Conservation (phyloP, 2,888 invertebrate genomes). For the Heliconius ethilla region DNA sequence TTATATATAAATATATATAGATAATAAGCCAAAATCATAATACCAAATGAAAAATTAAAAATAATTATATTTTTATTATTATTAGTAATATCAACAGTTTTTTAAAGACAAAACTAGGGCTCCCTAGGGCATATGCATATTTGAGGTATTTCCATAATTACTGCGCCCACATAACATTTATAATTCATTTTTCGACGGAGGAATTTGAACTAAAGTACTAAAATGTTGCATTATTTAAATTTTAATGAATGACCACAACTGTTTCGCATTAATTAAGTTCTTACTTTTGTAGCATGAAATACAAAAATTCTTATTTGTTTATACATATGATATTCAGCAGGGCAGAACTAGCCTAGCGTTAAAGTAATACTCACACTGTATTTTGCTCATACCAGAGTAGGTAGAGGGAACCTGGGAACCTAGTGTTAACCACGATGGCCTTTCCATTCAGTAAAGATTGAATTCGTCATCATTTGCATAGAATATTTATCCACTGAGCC, state of each 20-base stretch:
- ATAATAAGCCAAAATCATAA: background rate
- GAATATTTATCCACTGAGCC: background rate
- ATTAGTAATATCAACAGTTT: background rate
- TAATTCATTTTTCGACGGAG: constrained; percentile 20
- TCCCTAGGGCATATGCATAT: background rate
- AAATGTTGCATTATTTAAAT: constrained; percentile 23
- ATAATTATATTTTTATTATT: constrained; percentile 7
- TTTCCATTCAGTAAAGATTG: background rate
- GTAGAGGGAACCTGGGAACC: no score
- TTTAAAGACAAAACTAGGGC: background rate
- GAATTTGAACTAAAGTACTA: constrained; percentile 18
- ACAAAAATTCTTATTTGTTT: background rate
- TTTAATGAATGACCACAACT: constrained; percentile 25
- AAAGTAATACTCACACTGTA: no score
- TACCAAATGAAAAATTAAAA: background rate
- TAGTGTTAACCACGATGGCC: no score
- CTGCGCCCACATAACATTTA: constrained; percentile 3
- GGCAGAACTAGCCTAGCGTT: no score
- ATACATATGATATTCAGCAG: no score
- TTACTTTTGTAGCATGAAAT: background rate
- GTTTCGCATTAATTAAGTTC: constrained; percentile 28
- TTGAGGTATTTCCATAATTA: constrained; percentile 5
- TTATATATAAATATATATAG: no score
- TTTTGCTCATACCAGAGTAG: no score
- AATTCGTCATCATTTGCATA: background rate